phyloP scores from a whole-genome alignment of 1,140 invertebrate genomes.

The Aphidius gifuensis region DNA sequence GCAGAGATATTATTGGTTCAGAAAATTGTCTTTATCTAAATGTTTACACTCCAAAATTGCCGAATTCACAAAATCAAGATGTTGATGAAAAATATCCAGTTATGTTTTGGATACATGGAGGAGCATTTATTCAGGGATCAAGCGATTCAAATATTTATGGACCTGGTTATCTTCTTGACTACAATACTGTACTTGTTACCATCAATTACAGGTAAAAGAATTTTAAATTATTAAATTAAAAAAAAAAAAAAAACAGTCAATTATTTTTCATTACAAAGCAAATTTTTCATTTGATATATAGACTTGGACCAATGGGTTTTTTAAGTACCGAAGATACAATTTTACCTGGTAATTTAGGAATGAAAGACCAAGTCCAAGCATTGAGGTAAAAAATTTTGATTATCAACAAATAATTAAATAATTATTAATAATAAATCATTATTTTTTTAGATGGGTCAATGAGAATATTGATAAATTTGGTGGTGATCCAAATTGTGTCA shows the following conservation, averaged over 20 bases:
- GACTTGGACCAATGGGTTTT: slow-evolving; percentile 66
- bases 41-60: slow-evolving; percentile 69
- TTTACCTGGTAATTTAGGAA: slow-evolving; percentile 67
- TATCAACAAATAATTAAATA: too few relatives aligned
- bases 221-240: too few relatives aligned
- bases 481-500: slow-evolving; percentile 63
- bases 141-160: slow-evolving; percentile 65
- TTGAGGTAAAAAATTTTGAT: slow-evolving; percentile 52
- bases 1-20: slow-evolving; percentile 59
- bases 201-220: slow-evolving; percentile 70
- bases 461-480: slow-evolving; percentile 69
- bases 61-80: background rate
- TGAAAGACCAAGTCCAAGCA: slow-evolving; percentile 71
- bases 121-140: slow-evolving; percentile 69
- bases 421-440: too few relatives aligned
- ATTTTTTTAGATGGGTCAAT: slow-evolving; percentile 63
- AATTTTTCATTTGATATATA: background rate
- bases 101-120: slow-evolving; percentile 75
- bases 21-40: slow-evolving; percentile 87
- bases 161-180: slow-evolving; percentile 70
- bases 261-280: too few relatives aligned
- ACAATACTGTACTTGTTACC: slow-evolving; percentile 73
- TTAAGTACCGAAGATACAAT: slow-evolving; percentile 60
- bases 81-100: slow-evolving; percentile 54
- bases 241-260: too few relatives aligned